A percentile compares a stretch with the other conserved stretches of the same genome.
Evolutionary conservation across 2,797 vertebrate genomes (phyloP).

Genomic region (Rhynchotus rufescens): DNA sequence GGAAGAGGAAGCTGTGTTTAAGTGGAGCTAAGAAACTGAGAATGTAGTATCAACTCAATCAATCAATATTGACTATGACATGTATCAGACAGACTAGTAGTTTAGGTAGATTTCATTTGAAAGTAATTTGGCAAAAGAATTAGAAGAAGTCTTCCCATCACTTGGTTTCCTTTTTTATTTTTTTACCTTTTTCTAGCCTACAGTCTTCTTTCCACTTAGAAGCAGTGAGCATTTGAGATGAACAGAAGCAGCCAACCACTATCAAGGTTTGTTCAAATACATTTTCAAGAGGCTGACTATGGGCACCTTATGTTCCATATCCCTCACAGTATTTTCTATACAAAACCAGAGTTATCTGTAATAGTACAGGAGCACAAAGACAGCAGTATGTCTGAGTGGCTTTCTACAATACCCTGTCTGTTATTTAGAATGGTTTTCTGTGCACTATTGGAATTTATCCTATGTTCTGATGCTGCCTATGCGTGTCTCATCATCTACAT

Average conservation of each 20-base stretch:
- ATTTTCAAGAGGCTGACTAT: not conserved
- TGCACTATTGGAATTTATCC: not conserved
- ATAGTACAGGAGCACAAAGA: not conserved
- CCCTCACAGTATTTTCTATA: not conserved
- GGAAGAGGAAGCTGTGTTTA: not conserved
- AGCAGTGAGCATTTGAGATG: not conserved
- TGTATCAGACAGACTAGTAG: not conserved
- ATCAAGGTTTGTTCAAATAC: not conserved
- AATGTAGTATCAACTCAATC: not conserved
- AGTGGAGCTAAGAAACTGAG: not conserved
- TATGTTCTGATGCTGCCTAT: not conserved
- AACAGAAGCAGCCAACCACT: not conserved
- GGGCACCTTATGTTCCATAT: not conserved
- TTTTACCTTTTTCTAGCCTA: not conserved
- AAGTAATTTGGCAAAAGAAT: not conserved
- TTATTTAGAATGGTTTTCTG: not conserved
- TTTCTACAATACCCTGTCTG: not conserved
- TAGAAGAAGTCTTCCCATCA: not conserved
- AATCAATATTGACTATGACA: not conserved
- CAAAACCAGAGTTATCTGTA: not conserved
- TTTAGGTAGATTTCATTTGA: not conserved
- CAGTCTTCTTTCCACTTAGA: not conserved
- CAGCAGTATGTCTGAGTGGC: not conserved
- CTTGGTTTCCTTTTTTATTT: not conserved
- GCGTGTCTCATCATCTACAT: not conserved